Percentiles rank a stretch among this genome's conserved stretches.
Conservation (phyloP, 2,888 invertebrate species). For the Hirtodrosophila histrioides region DNA sequence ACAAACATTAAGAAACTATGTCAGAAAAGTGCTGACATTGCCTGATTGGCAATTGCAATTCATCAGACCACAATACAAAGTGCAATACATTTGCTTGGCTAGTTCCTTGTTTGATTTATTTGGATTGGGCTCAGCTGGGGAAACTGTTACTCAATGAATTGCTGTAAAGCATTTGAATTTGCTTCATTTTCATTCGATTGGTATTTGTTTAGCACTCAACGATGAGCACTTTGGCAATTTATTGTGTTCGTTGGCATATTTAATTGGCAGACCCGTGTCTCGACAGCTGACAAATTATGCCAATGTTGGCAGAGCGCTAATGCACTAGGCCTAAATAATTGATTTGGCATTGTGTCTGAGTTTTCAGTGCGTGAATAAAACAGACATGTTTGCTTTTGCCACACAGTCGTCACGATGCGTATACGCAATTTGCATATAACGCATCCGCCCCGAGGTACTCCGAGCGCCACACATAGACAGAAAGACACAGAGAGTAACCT, state of each 20-base stretch:
- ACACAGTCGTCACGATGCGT: slow-evolving; percentile 48
- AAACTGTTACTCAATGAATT: slow-evolving; percentile 8
- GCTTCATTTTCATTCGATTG: slow-evolving; percentile 39
- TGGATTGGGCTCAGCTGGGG: slow-evolving; percentile 12
- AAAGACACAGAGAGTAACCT: slow-evolving; percentile 28
- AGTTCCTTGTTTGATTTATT: slow-evolving; percentile 31
- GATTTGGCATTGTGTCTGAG: slow-evolving; percentile 52
- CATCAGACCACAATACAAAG: slow-evolving; percentile 52
- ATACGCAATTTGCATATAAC: slow-evolving; percentile 66
- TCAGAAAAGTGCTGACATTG: slow-evolving; percentile 51
- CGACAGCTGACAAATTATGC: slow-evolving; percentile 70
- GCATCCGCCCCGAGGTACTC: slow-evolving; percentile 41
- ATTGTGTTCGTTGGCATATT: slow-evolving; percentile 68
- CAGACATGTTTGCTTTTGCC: slow-evolving; percentile 37
- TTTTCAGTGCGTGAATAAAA: slow-evolving; percentile 61
- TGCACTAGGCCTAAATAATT: slow-evolving; percentile 72
- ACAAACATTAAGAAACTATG: slow-evolving; percentile 41
- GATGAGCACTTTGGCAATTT: slow-evolving; percentile 61
- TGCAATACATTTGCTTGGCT: slow-evolving; percentile 48
- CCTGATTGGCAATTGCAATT: slow-evolving; percentile 61
- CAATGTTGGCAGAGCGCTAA: slow-evolving; percentile 61
- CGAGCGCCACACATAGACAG: slow-evolving; percentile 25
- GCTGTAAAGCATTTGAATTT: slow-evolving; percentile 23
- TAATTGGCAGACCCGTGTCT: slow-evolving; percentile 59
- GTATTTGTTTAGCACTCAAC: slow-evolving; percentile 55